Percentiles rank a stretch among this genome's conserved stretches.
Evolutionary conservation across 2,113 vertebrate species (phyloP).

Genomic region (Hyperopisus bebe): DNA sequence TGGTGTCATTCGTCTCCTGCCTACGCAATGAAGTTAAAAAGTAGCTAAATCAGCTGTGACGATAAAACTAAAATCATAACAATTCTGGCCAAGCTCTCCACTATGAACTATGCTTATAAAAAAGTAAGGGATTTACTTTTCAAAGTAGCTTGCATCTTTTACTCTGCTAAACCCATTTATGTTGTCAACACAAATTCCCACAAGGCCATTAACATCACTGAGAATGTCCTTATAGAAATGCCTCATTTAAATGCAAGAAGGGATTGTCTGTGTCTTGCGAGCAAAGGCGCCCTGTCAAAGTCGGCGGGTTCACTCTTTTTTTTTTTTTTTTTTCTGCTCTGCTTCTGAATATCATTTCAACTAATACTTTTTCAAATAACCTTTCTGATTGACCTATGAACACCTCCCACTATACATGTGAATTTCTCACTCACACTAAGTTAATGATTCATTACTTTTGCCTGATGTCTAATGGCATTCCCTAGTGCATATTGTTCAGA

Average conservation of each 20-base stretch:
- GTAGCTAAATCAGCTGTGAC: not conserved
- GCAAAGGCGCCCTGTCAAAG: not conserved
- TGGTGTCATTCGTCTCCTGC: conserved; percentile 19
- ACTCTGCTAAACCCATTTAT: conserved; percentile 4
- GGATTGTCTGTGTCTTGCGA: not conserved
- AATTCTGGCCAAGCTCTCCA: not conserved
- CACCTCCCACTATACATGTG: not conserved
- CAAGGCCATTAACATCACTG: not conserved
- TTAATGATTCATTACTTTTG: not conserved
- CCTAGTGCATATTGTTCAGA: not conserved
- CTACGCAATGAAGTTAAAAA: conserved; percentile 20
- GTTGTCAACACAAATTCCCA: not conserved
- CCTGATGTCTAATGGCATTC: not conserved
- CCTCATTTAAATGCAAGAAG: not conserved
- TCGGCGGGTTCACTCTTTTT: not conserved
- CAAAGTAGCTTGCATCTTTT: not conserved
- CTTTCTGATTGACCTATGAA: not conserved
- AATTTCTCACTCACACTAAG: not conserved
- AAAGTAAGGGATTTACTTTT: not conserved
- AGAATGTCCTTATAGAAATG: not conserved
- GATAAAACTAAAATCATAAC: conserved; percentile 9
- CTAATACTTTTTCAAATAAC: not conserved
- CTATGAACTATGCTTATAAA: not conserved
- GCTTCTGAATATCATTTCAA: not conserved
- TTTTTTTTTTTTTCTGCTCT: not conserved